Base-by-base conservation (phyloP, 2,113 vertebrate species). In the Sminthopsis crassicaudata region DNA sequence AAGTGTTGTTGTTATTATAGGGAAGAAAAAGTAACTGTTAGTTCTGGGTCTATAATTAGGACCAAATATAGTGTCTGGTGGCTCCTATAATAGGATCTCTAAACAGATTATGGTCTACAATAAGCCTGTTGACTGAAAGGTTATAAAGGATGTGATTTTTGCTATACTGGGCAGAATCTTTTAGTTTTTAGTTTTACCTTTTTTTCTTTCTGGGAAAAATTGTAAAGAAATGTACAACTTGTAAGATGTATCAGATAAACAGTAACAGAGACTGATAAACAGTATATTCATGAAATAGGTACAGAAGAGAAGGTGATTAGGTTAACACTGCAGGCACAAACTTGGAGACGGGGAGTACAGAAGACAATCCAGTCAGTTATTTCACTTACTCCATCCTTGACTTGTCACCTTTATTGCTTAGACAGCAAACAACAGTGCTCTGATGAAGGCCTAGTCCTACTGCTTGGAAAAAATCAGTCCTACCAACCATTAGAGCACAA, bases 1-100 rank as follows among this genome's bases (percentile, higher is more conserved):
- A 97, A 98, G 97, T 96, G 96, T 94, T 97, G 97, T 97, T 97
- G 96, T 97, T 97, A 97, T 97, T 97, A 98, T 57, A 97, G 98
- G 96, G 97, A 96, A 96, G 97, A 96, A 97, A 97, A 97, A 95
- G 97, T 96, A 96, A 97, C 97, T 97, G 97, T 97, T 96, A 97
- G 96, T 95, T 95, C 94, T 89, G 93, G 96, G 95, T 95, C 96
- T 98, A 96, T 97, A 97, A 97, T 97, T 97, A 97, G 97, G 97
- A 96, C 94, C 97, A 97, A 97, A 97, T 97, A 96, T 95, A 97
- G 97, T 96, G 96, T 97, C 97, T 97, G 95, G 95, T 96, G 96
- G 96, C 96, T 97, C 97, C 96, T 97, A 97, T 97, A 96, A 97
- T 94, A 97, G 97, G 97, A 97, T 97, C 97, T 97, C 97, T 94